These are phyloP conservation scores for Cryptus viduatorius DNA, from an alignment of 2,888 invertebrate genomes.

Conservation along the genomic window DNA sequence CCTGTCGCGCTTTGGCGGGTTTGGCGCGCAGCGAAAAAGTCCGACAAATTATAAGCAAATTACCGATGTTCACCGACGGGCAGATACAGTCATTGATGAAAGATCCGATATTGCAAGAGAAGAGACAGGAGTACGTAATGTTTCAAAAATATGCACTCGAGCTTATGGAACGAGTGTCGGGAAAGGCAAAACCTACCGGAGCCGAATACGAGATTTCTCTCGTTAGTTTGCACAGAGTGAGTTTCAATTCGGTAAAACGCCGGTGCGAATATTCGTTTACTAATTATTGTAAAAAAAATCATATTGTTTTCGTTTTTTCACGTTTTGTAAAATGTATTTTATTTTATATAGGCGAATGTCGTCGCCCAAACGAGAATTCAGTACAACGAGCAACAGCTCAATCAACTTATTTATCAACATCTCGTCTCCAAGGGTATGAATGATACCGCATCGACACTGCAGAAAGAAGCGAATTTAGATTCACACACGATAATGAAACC, in stretches of 20 bases:
- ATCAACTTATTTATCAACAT: conserved; percentile 96
- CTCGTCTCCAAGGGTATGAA: conserved; percentile 91
- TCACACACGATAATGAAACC: conserved; percentile 86
- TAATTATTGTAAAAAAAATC: neutral
- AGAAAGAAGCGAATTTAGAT: conserved; percentile 91
- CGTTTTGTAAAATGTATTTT: conserved; percentile 48
- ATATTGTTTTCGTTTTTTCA: conserved; percentile 20
- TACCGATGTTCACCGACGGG: conserved; percentile 96
- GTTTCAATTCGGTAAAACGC: conserved; percentile 70
- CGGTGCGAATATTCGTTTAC: neutral
- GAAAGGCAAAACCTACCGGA: conserved; percentile 93
- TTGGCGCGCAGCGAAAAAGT: conserved; percentile 97
- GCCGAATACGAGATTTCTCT: conserved; percentile 94
- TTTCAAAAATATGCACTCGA: conserved; percentile 98
- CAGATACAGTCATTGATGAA: conserved; percentile 97
- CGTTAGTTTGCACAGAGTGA: conserved; percentile 94
- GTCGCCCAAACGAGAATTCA: conserved; percentile 98
- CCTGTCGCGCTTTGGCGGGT: conserved; percentile 96
- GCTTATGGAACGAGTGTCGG: conserved; percentile 95
- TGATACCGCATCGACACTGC: conserved; percentile 91
- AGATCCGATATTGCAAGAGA: conserved; percentile 98
- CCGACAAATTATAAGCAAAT: conserved; percentile 96
- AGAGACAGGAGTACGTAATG: conserved; percentile 96
- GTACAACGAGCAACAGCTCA: conserved; percentile 96
- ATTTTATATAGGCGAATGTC: conserved; percentile 91